These are phyloP conservation scores for Anas acuta DNA, from an alignment of 2,797 vertebrate genomes.

Conservation along the genomic window DNA sequence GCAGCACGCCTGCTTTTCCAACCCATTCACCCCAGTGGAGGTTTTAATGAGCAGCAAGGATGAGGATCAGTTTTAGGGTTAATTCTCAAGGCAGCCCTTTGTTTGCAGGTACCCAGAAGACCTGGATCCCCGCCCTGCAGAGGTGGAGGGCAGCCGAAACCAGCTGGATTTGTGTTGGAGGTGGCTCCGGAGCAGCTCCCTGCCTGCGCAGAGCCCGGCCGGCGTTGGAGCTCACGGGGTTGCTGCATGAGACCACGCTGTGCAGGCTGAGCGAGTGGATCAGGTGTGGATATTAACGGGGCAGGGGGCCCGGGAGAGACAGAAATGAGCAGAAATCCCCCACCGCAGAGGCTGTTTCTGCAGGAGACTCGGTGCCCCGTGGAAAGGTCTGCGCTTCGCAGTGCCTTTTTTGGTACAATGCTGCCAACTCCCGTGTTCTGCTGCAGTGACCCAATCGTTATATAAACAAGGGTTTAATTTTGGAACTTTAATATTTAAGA, in stretches of 20 bases:
- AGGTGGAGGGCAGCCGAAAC: background rate
- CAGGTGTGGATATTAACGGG: rapidly evolving
- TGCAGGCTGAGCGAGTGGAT: too few species aligned
- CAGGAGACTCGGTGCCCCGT: background rate
- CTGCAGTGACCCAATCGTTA: conserved; percentile 40
- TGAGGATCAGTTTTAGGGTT: background rate
- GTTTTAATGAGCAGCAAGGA: rapidly evolving
- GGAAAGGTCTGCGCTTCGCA: background rate
- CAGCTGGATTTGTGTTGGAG: too few species aligned
- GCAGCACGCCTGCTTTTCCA: background rate
- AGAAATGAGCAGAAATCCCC: background rate
- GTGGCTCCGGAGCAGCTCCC: background rate
- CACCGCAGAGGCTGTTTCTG: background rate
- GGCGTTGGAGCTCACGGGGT: background rate
- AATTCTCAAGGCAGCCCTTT: background rate
- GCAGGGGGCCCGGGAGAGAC: background rate
- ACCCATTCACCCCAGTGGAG: rapidly evolving
- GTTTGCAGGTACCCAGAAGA: background rate
- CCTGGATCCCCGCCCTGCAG: background rate
- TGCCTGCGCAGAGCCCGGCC: background rate
- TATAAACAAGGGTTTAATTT: conserved; percentile 79
- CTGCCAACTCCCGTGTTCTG: background rate
- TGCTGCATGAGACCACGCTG: background rate
- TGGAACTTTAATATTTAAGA: conserved; percentile 84
- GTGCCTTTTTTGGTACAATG: background rate